Base-by-base conservation (phyloP, 2,113 vertebrate species). In the Antennarius striatus region DNA sequence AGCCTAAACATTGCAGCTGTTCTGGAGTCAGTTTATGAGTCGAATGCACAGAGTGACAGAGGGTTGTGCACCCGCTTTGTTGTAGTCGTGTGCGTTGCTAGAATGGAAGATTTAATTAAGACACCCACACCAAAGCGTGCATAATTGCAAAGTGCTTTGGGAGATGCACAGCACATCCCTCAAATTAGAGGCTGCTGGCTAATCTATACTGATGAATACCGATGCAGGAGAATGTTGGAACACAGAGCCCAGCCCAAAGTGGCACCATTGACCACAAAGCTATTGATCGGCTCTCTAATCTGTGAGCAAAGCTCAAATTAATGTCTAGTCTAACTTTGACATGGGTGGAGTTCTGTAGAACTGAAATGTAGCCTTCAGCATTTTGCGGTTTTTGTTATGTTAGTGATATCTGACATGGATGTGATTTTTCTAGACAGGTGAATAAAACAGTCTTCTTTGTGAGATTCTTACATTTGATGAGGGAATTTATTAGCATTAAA, bases 101-200 rank as follows among this genome's bases (percentile, higher is more conserved):
- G 36, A 66, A 78, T 47, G 29, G 36, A 68, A 75, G 52, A 82
- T 86, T 81, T 77, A 79, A 85, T 82, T 77, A 81, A 71, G 55
- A 66, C 63, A 60, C 50, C 65, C 61, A 80, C 71, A 72, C 55
- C 55, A 58, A 77, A 77, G 71, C 63, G 15, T 68, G 64, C 68
- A 68, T 81, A 82, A 79, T 72, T 75, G 56, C 65, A 29, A 28
- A 36, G 40, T 50, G 56, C 63, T 71, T 69, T 36, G 13, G 22
- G 50, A 85, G 67, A 76, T 71, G 75, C 68, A 43, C 11, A 7
- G 57, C 63, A 58, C 48, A 59, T 71, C 61, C 59, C 6, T 66
- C 50, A 73, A 48, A 82, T 68, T 48, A 73, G 50, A 71, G 54
- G 55, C 68, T 71, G 60, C 63, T 51, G 56, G 63, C 60, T 69